Conservation (phyloP, 2,113 vertebrate species). For the Sorex araneus region DNA sequence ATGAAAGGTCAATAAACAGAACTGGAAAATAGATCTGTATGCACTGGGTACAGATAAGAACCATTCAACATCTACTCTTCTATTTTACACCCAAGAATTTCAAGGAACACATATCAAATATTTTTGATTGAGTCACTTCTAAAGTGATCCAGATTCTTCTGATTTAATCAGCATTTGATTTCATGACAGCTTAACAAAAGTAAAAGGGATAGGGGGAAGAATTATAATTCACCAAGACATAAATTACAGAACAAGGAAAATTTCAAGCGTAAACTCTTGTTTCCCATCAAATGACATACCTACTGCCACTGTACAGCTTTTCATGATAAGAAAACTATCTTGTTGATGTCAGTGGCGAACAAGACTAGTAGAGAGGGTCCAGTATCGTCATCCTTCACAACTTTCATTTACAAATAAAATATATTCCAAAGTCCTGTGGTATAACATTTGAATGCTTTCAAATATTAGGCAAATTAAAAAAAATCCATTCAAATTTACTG, state of each 20-base stretch:
- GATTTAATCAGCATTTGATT: not conserved
- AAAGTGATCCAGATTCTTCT: not conserved
- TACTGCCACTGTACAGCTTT: not conserved
- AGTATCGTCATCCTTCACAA: not conserved
- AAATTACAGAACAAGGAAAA: not conserved
- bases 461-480: not conserved
- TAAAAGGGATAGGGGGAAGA: not conserved
- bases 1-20: not conserved
- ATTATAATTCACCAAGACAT: not conserved
- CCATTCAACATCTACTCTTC: not conserved
- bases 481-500: not conserved
- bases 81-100: not conserved
- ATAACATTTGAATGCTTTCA: not conserved
- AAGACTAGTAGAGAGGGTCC: not conserved
- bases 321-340: too few relatives aligned
- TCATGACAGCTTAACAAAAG: not conserved
- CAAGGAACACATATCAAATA: not conserved
- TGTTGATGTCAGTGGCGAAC: not conserved
- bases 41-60: not conserved
- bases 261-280: not conserved
- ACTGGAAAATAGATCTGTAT: not conserved
- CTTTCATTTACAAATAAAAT: conserved; percentile 26
- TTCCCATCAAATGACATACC: not conserved
- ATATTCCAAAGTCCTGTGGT: not conserved
- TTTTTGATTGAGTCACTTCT: not conserved